Base-by-base conservation (phyloP, 1,140 invertebrate species). In the Oedothorax gibbosus region DNA sequence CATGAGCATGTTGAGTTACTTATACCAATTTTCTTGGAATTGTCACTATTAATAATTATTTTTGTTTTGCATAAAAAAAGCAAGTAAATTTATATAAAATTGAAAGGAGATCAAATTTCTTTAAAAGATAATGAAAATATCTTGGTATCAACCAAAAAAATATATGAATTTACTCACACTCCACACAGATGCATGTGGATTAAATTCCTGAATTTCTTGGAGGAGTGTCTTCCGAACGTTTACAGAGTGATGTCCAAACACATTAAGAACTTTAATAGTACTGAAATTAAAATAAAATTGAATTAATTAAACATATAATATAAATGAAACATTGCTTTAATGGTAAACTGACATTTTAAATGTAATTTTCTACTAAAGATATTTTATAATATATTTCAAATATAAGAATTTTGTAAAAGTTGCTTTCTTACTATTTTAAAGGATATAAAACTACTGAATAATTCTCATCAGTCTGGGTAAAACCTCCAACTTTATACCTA, bases 211-310 rank as follows among this genome's bases (percentile, higher is more conserved):
- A 11, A 75, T 21, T 75, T 56, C 72, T 15, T 5, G 12, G 20
- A 57, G 49, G 49, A 75, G 9, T 35, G 54, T 60, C 7, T 75
- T 35, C 9, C 72, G 15, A 20, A 57, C 18, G 15, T 12, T 35
- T 57, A 51, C 72, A 60, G 72, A 75, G 12, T 53, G 72, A 75
- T 75, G 72, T 57, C 72, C 72, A 18, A 75, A 60, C 2, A 49
- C 5, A 57, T 75, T 75, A 14, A 75, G 18, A 20, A 75, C 51
- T 9, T 75, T 75, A 10, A 57, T 8, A 15, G 11, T 11, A 60
- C 72, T 75, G 18, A 57, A 49, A 75, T 10, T 50, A 69, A 56
- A 73, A 20, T 56, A 20, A 66, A 66, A 66, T 18, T 66, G 15
- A 18, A 18, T 18, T 18, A 9, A 66, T 5, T 20, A 18, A 12